These are phyloP conservation scores for Beris morrisii DNA, from an alignment of 2,888 invertebrate genomes.

Conservation along the genomic window DNA sequence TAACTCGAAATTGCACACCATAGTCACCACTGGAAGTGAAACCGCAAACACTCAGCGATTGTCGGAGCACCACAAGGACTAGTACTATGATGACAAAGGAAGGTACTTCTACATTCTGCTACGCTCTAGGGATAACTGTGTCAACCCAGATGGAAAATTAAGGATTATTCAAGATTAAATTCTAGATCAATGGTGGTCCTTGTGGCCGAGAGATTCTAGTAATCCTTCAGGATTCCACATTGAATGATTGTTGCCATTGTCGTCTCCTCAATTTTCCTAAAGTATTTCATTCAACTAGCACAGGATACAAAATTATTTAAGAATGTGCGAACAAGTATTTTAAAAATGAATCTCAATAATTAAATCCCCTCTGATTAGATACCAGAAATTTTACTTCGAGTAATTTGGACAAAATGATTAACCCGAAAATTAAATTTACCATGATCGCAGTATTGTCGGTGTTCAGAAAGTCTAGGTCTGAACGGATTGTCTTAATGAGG, in stretches of 20 bases:
- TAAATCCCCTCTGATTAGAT: no score
- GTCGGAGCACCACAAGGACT: not conserved
- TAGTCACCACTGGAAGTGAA: slow-evolving; percentile 19
- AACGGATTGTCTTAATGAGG: not conserved
- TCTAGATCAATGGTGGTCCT: slow-evolving; percentile 27
- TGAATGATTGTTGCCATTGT: slow-evolving; percentile 8
- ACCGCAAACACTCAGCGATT: slow-evolving; percentile 19
- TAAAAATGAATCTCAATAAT: no score
- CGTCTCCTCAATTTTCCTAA: not conserved
- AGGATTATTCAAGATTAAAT: slow-evolving; percentile 27
- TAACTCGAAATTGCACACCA: slow-evolving; percentile 22
- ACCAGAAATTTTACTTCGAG: no score
- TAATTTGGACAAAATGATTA: no score
- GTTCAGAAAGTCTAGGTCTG: slow-evolving; percentile 4
- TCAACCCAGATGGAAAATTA: slow-evolving; percentile 29
- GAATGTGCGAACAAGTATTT: no score
- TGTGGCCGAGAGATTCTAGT: slow-evolving; percentile 17
- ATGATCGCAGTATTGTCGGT: no score
- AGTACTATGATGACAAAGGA: not conserved
- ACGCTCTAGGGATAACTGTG: slow-evolving; percentile 19
- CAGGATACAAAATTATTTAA: no score
- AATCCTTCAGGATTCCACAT: slow-evolving; percentile 5
- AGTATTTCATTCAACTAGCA: no score
- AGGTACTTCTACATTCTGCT: not conserved
- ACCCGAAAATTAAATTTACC: no score